These are phyloP conservation scores for Erebia aethiops DNA, from an alignment of 2,888 invertebrate genomes.

Conservation along the genomic window DNA sequence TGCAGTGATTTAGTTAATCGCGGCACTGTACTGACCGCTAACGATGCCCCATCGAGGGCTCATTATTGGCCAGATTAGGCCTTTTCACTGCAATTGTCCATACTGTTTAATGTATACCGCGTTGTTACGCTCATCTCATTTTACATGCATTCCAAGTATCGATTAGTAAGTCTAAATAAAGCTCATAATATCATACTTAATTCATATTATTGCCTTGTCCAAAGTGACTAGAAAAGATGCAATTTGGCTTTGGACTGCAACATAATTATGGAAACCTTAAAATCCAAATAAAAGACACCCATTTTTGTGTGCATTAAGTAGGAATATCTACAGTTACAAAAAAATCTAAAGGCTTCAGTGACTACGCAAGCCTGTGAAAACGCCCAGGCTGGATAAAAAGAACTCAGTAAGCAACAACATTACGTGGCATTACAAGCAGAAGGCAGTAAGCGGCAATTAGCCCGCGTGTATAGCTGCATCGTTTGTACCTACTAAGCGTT, in stretches of 20 bases:
- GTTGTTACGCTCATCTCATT: not conserved
- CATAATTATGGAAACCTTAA: too few relatives aligned
- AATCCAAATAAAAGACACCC: too few relatives aligned
- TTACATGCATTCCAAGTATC: not conserved
- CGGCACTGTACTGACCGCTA: not conserved
- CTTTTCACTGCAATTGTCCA: constrained; percentile 1
- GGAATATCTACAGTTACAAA: too few relatives aligned
- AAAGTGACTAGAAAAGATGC: too few relatives aligned
- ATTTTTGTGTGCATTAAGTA: too few relatives aligned
- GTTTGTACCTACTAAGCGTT: constrained; percentile 1
- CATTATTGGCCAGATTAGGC: constrained; percentile 11
- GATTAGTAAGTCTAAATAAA: too few relatives aligned
- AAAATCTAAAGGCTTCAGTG: too few relatives aligned
- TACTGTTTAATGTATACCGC: too few relatives aligned
- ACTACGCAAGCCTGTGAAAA: not conserved
- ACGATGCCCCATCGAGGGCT: constrained; percentile 3
- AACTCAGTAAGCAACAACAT: not conserved
- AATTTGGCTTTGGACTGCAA: too few relatives aligned
- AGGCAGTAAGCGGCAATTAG: constrained; percentile 1
- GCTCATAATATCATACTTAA: too few relatives aligned
- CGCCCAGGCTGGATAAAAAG: not conserved
- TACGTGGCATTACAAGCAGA: not conserved
- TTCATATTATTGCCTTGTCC: too few relatives aligned
- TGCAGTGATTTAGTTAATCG: constrained; percentile 2
- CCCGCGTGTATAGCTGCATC: not conserved